Evolutionary conservation across 2,888 invertebrate genomes (phyloP), one percentile per base, ranked within the genome.

Genomic region (Tridacna crocea): DNA sequence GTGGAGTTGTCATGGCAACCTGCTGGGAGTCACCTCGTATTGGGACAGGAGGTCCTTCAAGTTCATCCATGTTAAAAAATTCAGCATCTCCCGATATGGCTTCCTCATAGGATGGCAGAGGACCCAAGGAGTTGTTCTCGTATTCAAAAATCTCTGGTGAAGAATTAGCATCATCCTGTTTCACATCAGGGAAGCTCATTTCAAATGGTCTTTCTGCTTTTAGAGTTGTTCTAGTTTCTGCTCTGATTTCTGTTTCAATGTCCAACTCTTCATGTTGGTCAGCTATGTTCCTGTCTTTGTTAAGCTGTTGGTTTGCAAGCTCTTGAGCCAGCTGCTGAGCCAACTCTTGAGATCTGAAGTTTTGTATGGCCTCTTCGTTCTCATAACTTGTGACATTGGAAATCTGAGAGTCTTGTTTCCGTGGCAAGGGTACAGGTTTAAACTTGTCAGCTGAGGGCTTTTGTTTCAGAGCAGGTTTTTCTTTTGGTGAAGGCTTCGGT

Each of bases 91-190:
- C 89, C 22, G 88, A 84, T 3, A 87, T 82, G 0, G 89, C 89
- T 74, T 91, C 90, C 60, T 91, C 90, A 51, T 91, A 91, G 0
- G 90, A 85, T 0, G 90, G 91, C 47, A 91, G 81, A 0, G 87
- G 87, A 19, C 82, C 86, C 17, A 89, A 26, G 3, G 83, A 81
- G 8, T 83, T 72, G 70, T 88, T 87, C 72, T 89, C 88, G 74
- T 90, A 88, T 66, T 88, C 87, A 55, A 84, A 81, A 19, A 83
- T 58, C 68, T 87, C 88, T 22, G 85, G 85, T 22, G 88, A 84
- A 47, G 78, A 82, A 13, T 76, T 77, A 24, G 73, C 51, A 13
- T 83, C 75, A n/a, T 65, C 48, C 13, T 82, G 77, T 80, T 87
- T 85, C 15, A 65, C 27, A 27, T 80, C 84, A 19, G 82, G 84